Conservation (phyloP, 2,888 invertebrate species). For the Aporophyla nigra region DNA sequence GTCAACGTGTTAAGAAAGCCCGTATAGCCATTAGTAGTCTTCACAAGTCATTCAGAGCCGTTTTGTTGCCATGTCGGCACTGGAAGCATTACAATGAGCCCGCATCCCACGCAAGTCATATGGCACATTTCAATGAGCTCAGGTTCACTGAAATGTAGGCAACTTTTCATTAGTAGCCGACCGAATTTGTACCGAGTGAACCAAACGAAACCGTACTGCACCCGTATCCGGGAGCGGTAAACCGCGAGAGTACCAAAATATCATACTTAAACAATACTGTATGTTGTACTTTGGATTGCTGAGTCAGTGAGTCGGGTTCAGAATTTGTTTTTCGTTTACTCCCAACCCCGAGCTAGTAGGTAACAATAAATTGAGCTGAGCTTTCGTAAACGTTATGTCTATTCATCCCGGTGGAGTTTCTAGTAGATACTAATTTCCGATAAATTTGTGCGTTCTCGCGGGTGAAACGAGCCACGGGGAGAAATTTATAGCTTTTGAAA, state of each 20-base stretch:
- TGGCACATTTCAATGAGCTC: conserved; percentile 32
- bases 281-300: conserved; percentile 43
- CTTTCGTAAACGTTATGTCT: conserved; percentile 69
- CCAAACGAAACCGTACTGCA: conserved; percentile 26
- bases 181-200: conserved; percentile 24
- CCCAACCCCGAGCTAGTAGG: conserved; percentile 28
- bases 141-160: conserved; percentile 16
- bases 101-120: conserved; percentile 30
- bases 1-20: too few relatives aligned
- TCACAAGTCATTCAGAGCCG: background rate
- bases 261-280: conserved; percentile 33
- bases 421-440: conserved; percentile 87
- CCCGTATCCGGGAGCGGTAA: conserved; percentile 31
- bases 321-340: conserved; percentile 50
- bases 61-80: background rate
- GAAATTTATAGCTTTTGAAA: conserved; percentile 88
- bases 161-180: conserved; percentile 41
- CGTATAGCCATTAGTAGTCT: background rate
- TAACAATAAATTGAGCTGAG: conserved; percentile 66
- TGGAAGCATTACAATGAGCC: conserved; percentile 27
- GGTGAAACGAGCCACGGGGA: conserved; percentile 84
- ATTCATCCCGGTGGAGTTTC: conserved; percentile 78
- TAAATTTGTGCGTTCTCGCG: conserved; percentile 88
- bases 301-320: conserved; percentile 39
- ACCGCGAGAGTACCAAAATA: conserved; percentile 46